Conservation (phyloP, 2,797 vertebrate genomes). For the Amblyraja radiata region DNA sequence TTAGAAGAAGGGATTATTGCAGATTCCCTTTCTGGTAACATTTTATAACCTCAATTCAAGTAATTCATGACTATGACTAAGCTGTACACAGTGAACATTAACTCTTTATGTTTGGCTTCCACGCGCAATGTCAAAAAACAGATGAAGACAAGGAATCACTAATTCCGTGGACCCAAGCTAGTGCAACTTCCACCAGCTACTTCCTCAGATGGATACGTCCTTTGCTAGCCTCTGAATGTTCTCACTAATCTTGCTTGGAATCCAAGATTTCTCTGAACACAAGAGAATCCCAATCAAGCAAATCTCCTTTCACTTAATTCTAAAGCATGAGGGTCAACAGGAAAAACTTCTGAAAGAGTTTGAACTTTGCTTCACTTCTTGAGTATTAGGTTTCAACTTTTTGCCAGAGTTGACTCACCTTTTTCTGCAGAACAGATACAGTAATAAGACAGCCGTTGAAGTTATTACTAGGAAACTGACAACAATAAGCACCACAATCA, state of each 20-base stretch:
- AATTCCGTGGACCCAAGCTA: not conserved
- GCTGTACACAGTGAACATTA: not conserved
- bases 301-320: not conserved
- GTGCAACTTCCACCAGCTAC: too few species aligned
- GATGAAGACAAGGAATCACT: not conserved
- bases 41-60: not conserved
- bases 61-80: not conserved
- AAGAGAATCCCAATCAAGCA: not conserved
- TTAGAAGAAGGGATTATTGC: not conserved
- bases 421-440: conserved; percentile 65
- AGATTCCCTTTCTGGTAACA: not conserved
- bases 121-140: not conserved
- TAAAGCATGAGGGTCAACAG: not conserved
- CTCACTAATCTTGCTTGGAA: not conserved
- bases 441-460: conserved; percentile 64
- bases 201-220: not conserved
- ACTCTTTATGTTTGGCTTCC: not conserved
- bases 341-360: not conserved
- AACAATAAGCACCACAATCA: conserved; percentile 65
- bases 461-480: conserved; percentile 60
- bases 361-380: not conserved
- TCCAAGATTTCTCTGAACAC: not conserved
- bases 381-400: not conserved
- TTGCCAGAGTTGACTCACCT: conserved; percentile 55
- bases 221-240: too few species aligned